phyloP scores from a whole-genome alignment of 2,888 invertebrate species.

The Leucozona laternaria region DNA sequence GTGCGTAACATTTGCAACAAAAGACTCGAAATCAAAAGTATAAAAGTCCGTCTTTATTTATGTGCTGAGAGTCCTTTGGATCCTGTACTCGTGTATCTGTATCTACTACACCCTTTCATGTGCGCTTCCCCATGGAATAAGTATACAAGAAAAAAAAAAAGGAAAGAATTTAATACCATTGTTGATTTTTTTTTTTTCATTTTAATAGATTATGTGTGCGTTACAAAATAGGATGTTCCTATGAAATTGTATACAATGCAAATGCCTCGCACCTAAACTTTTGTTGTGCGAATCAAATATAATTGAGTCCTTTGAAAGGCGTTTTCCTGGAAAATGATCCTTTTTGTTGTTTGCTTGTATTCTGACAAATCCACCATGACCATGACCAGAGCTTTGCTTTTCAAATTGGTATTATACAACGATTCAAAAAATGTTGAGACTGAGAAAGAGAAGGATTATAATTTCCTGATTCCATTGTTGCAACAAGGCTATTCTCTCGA shows the following conservation, averaged over 20 bases:
- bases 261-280: neutral
- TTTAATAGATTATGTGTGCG: neutral
- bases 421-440: neutral
- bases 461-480: neutral
- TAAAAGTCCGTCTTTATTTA: constrained; percentile 1
- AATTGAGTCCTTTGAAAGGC: constrained; percentile 12
- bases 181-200: neutral
- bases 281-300: constrained; percentile 17
- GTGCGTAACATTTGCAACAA: neutral
- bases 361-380: neutral
- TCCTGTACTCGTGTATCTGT: neutral
- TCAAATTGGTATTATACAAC: neutral
- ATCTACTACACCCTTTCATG: neutral
- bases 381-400: neutral
- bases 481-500: neutral
- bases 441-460: neutral
- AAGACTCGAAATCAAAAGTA: neutral
- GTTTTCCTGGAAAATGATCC: neutral
- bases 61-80: neutral
- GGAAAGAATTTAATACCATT: constrained; percentile 5
- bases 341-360: neutral
- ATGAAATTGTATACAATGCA: constrained; percentile 17
- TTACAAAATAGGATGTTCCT: neutral
- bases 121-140: neutral
- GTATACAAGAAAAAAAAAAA: neutral